Evolutionary conservation across 1,140 invertebrate genomes (phyloP), one percentile per base, ranked within the genome.

Genomic region (Subanguina moxae): DNA sequence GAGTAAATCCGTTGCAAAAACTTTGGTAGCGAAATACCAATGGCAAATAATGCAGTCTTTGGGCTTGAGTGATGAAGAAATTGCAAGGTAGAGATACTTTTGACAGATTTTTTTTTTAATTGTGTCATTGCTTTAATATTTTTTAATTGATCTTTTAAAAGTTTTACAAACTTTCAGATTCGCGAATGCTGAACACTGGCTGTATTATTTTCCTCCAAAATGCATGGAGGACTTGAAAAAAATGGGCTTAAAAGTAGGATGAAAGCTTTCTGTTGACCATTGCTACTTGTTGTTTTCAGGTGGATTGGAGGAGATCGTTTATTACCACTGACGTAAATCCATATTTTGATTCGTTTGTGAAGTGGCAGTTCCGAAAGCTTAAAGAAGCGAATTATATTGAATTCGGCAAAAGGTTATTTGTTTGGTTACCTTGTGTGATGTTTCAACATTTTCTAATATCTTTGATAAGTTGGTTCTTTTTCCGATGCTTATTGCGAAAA

Each of bases 1-100:
- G 74, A 73, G 80, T 83, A 99, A 99, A 87, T 91, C 90, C n/a
- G 87, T 89, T 0, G 94, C 95, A 0, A 99, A 99, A 86, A 85
- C 90, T 15, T 92, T 90, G 0, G 78, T 85, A 9, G 88, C 89
- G 0, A 97, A 94, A 83, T 98, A 91, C 83, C 96, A 99, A 82
- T 99, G 95, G 95, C 90, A 97, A 84, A 99, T 99, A 59, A 99
- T 99, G 96, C 86, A 90, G 82, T 90, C 90, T 82, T 84, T 98
- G 58, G 94, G 94, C 0, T 84, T 99, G 1, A 80, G 86, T 42
- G 89, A 98, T 80, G 88, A 91, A 59, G 93, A 98, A 83, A 98
- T 99, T 63, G 88, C 88, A 71, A 87, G 90, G 62, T 38, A 11
- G 11, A 3, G 32, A 38, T 5, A 5, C 3, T 38, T 38, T 38